phyloP scores from a whole-genome alignment of 1,140 invertebrate species.

The Ips nitidus region DNA sequence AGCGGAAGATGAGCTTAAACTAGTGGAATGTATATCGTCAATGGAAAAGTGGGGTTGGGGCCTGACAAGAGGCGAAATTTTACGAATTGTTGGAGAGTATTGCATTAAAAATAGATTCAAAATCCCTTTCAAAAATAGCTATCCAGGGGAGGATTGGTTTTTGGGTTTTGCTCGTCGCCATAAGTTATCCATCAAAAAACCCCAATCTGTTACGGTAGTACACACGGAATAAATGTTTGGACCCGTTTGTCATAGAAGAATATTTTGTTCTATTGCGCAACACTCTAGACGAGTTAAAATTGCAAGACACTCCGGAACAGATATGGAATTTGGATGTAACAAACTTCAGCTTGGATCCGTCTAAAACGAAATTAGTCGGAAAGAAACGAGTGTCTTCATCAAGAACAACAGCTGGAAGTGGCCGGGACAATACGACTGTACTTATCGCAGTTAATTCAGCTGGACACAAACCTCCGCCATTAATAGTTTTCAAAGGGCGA shows the following conservation, averaged over 20 bases:
- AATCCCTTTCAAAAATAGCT: constrained; percentile 48
- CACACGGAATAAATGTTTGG: constrained; percentile 42
- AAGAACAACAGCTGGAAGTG: constrained; percentile 44
- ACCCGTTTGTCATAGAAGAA: constrained; percentile 45
- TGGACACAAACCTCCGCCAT: constrained; percentile 47
- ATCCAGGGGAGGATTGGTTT: constrained; percentile 51
- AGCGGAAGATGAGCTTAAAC: constrained; percentile 38
- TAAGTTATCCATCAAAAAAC: constrained; percentile 42
- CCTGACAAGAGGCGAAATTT: constrained; percentile 45
- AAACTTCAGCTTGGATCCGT: constrained; percentile 44
- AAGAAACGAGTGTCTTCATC: constrained; percentile 40
- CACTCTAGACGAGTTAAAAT: constrained; percentile 36
- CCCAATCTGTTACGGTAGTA: constrained; percentile 50
- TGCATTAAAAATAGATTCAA: constrained; percentile 44
- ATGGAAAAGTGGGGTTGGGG: constrained; percentile 50
- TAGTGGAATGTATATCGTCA: constrained; percentile 40
- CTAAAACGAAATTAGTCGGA: constrained; percentile 49
- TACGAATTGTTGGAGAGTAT: constrained; percentile 44
- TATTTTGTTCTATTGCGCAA: constrained; percentile 44
- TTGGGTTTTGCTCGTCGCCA: constrained; percentile 46
- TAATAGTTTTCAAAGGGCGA: constrained; percentile 49
- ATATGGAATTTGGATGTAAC: constrained; percentile 50
- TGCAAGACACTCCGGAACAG: constrained; percentile 37
- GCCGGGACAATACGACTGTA: constrained; percentile 49
- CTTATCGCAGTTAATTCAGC: constrained; percentile 45